Percentiles rank a stretch among this genome's conserved stretches.
Evolutionary conservation across 1,140 invertebrate genomes (phyloP).

Genomic region (Meteorus sp.): DNA sequence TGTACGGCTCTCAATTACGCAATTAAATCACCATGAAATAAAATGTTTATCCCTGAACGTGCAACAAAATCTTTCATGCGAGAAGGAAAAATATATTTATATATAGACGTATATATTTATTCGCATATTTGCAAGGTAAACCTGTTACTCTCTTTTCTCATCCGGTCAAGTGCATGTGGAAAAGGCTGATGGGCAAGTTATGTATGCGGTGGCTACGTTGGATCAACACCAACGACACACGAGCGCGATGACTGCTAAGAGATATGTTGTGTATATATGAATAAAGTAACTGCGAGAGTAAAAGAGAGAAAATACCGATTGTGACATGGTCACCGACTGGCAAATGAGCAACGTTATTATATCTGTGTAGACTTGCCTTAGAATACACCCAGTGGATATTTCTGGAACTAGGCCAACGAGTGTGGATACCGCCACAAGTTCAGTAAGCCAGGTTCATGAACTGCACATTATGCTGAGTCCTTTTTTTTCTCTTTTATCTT

Average conservation of each 20-base stretch:
- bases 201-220: no score
- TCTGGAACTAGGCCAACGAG: not conserved
- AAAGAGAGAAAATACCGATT: not conserved
- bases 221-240: no score
- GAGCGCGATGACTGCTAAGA: no score
- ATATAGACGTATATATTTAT: not conserved
- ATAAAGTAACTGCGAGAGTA: no score
- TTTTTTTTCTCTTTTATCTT: no score
- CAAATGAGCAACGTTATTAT: not conserved
- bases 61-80: not conserved
- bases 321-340: not conserved
- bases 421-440: not conserved
- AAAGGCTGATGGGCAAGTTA: no score
- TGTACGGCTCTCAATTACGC: constrained; percentile 4
- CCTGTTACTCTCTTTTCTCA: no score
- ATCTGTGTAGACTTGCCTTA: not conserved
- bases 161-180: no score
- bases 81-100: not conserved
- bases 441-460: not conserved
- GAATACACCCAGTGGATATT: no score
- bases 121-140: constrained; percentile 15
- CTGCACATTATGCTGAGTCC: not conserved
- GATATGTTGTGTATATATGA: no score
- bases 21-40: constrained; percentile 9
- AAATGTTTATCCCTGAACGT: not conserved